Evolutionary conservation across 30 jellyfish, hydroid and myxozoan species (phyloP).

Genomic region (Cassiopea andromeda): DNA sequence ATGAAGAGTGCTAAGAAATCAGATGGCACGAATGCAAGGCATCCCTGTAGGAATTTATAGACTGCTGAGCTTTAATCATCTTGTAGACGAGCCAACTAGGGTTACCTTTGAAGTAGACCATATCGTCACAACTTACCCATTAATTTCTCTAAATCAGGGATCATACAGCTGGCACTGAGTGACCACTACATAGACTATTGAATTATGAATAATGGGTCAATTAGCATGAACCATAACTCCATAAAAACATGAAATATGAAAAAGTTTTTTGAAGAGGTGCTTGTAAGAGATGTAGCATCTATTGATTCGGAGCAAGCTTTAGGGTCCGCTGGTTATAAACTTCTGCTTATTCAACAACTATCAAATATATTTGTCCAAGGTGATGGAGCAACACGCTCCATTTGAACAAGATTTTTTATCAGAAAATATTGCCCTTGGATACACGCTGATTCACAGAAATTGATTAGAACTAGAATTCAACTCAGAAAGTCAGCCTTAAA

Average conservation of each 20-base stretch:
- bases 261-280: background rate
- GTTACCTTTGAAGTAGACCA: too few relatives aligned
- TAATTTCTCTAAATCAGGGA: background rate
- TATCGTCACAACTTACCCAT: background rate
- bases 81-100: too few relatives aligned
- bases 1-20: background rate
- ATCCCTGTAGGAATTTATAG: background rate
- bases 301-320: background rate
- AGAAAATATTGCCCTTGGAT: constrained; percentile 13
- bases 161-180: background rate
- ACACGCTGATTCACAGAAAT: background rate
- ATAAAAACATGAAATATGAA: background rate
- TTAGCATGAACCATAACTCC: background rate
- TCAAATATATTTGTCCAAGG: background rate
- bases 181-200: background rate
- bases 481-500: background rate
- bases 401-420: background rate
- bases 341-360: background rate
- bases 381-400: background rate
- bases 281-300: background rate
- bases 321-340: background rate
- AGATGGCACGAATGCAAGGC: constrained; percentile 1
- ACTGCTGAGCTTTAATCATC: too few relatives aligned
- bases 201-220: background rate
- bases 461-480: background rate